Evolutionary conservation across 92 coral and sea anemone species (phyloP), one percentile per base, ranked within the genome.

Genomic region (Umimayanthus chanpuru): DNA sequence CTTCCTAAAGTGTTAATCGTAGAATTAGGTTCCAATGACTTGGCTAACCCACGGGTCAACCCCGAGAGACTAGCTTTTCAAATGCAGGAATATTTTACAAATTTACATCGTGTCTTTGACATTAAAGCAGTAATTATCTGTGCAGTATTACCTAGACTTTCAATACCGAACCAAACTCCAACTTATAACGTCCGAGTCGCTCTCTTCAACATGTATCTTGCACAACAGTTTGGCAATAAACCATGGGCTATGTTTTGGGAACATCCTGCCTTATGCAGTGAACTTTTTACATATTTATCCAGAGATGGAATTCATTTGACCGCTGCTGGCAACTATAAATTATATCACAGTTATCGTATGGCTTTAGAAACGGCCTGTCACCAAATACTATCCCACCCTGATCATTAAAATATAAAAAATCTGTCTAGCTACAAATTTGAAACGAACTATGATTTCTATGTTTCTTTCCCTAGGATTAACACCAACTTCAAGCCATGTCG

Each of bases 231-330:
- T 14, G 0, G 38, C 38, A 40, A 40, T 7, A 25, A 38, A 9
- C 64, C 81, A n/a, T 78, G 38, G 36, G 81, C 65, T 29, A 32
- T 78, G 65, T 78, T 78, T 47, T 47, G 41, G 81, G 20, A 28
- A 78, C 40, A 78, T 66, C 66, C 81, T 14, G 4, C 23, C 2
- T 6, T 77, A 20, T 9, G 18, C 18, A 21, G 38, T 25, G 64
- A 77, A 15, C 81, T 64, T 6, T 77, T 77, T 10, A 1, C 0
- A 18, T 78, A 78, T 2, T 10, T 78, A 4, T n/a, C 65, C 11
- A 49, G 32, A 12, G 81, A 49, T 66, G 66, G 65, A 14, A 25
- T 78, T 15, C 66, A 49, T 26, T 11, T 49, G 20, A 78, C 36
- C 36, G 2, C 49, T 3, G 9, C 39, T 0, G 66, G 81, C 3